Percentiles rank a stretch among this genome's conserved stretches.
phyloP scores from a whole-genome alignment of 2,113 vertebrate genomes.

The Odontophorus gujanensis region DNA sequence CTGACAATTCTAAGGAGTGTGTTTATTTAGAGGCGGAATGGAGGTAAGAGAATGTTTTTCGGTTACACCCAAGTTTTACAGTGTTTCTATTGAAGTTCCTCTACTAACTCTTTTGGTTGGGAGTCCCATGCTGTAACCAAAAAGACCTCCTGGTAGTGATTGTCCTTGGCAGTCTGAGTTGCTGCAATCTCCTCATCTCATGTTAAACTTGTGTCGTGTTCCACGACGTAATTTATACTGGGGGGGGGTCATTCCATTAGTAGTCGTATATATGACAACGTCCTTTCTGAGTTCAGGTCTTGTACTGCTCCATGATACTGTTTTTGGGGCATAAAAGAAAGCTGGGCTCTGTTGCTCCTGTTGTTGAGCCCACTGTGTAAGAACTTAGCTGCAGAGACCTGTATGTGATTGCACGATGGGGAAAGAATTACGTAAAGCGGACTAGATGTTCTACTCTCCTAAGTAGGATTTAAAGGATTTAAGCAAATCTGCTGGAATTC shows the following conservation, averaged over 20 bases:
- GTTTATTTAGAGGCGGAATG: neutral
- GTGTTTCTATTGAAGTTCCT: neutral
- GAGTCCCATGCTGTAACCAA: neutral
- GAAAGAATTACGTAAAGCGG: constrained; percentile 57
- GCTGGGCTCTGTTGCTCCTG: neutral
- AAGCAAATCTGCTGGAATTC: constrained; percentile 69
- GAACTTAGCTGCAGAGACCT: constrained; percentile 8
- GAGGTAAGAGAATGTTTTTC: neutral
- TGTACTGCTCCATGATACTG: neutral
- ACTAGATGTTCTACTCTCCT: constrained; percentile 56
- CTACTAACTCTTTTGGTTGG: neutral
- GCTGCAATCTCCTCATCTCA: neutral
- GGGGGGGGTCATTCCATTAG: neutral
- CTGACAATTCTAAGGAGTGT: neutral
- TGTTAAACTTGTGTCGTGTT: neutral
- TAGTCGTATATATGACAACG: neutral
- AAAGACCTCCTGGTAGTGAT: neutral
- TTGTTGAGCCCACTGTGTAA: neutral
- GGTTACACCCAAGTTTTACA: neutral
- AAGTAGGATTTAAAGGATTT: constrained; percentile 64
- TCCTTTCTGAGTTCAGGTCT: neutral
- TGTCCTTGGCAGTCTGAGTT: neutral
- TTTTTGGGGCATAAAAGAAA: neutral
- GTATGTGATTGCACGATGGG: neutral
- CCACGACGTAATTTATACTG: fast-evolving